phyloP scores from a whole-genome alignment of 2,888 invertebrate genomes.

The Pristionchus entomophagus region DNA sequence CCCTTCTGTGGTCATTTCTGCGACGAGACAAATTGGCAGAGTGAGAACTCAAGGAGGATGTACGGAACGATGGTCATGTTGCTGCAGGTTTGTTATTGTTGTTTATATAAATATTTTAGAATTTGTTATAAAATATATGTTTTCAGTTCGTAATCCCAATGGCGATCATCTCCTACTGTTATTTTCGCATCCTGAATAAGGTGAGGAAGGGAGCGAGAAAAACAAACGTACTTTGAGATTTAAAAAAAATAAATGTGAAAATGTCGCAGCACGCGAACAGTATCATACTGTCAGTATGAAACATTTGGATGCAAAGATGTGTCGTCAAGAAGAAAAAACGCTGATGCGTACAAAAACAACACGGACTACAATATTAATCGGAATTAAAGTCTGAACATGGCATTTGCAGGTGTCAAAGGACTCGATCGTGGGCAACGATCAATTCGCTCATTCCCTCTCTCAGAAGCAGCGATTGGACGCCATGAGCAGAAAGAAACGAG shows the following conservation, averaged over 20 bases:
- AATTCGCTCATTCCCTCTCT: conserved; percentile 72
- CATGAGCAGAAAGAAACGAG: conserved; percentile 66
- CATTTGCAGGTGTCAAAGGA: conserved; percentile 63
- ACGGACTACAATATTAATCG: too few species aligned
- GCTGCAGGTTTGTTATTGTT: conserved; percentile 58
- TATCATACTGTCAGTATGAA: too few species aligned
- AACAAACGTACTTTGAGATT: not conserved
- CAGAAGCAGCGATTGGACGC: conserved; percentile 73
- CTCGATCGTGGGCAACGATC: conserved; percentile 74
- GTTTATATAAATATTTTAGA: not conserved
- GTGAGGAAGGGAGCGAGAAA: too few species aligned
- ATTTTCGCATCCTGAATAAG: conserved; percentile 73
- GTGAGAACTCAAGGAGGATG: conserved; percentile 83
- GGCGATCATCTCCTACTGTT: conserved; percentile 74
- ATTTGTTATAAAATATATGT: not conserved
- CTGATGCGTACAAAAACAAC: too few species aligned
- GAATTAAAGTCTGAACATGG: too few species aligned
- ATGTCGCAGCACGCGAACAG: too few species aligned
- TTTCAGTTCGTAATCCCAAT: conserved; percentile 74
- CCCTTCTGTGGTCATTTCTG: conserved; percentile 79
- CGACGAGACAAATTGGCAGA: conserved; percentile 84
- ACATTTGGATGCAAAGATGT: too few species aligned
- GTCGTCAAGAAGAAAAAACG: too few species aligned
- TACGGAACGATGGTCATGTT: conserved; percentile 82
- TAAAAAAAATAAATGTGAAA: too few species aligned